phyloP scores from a whole-genome alignment of 2,797 vertebrate species.

The Balearica regulorum region DNA sequence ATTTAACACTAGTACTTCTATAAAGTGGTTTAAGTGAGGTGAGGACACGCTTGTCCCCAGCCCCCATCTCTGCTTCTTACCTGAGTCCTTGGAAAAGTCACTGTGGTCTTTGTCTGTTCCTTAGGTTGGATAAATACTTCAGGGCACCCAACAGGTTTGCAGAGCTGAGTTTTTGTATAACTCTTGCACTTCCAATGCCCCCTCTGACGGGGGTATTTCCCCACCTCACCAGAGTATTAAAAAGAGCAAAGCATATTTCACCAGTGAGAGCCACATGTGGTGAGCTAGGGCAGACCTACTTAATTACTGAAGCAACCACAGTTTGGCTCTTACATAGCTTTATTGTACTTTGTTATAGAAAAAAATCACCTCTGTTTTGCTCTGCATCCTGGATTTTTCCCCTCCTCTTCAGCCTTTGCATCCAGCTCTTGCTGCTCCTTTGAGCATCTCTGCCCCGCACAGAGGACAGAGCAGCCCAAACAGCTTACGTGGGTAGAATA shows the following conservation, averaged over 20 bases:
- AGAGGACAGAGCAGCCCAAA: background rate
- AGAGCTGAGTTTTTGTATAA: background rate
- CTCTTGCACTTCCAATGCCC: background rate
- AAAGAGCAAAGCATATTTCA: background rate
- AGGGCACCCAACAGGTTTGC: background rate
- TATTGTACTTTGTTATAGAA: background rate
- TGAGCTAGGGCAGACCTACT: background rate
- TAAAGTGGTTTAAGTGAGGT: background rate
- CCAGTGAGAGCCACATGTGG: fast-evolving
- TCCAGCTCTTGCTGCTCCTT: background rate
- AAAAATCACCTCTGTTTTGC: background rate
- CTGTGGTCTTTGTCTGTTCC: background rate
- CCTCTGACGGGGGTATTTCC: background rate
- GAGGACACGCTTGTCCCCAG: background rate
- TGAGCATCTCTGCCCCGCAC: background rate
- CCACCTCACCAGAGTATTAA: background rate
- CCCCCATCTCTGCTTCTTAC: background rate
- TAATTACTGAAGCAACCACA: background rate
- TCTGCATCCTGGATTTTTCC: background rate
- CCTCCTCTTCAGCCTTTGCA: background rate
- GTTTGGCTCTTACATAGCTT: background rate
- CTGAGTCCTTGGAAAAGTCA: background rate
- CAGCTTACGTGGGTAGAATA: background rate
- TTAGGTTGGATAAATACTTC: background rate
- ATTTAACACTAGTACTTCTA: background rate